These are phyloP conservation scores for Sardinella longiceps DNA, from an alignment of 2,797 vertebrate species.

Conservation along the genomic window DNA sequence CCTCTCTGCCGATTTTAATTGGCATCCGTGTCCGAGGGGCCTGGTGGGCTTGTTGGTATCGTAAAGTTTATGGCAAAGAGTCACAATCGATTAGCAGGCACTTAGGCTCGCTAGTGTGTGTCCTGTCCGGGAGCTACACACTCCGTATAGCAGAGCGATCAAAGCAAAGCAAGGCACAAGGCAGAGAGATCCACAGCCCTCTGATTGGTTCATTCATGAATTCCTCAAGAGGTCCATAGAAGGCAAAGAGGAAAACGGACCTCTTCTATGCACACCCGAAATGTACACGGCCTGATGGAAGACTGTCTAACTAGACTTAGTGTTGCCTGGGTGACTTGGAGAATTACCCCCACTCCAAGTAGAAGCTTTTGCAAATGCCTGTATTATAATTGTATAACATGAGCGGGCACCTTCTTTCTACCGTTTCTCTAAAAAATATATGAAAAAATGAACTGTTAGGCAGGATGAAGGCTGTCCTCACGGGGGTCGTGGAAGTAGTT, in stretches of 20 bases:
- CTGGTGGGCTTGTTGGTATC: conserved; percentile 77
- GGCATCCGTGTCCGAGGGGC: conserved; percentile 71
- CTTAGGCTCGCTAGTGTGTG: conserved; percentile 65
- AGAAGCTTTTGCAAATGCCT: neutral
- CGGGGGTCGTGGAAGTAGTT: conserved; percentile 81
- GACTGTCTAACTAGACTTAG: neutral
- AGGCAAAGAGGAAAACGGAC: conserved; percentile 44
- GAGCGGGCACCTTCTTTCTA: conserved; percentile 28
- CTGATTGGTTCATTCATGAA: conserved; percentile 46
- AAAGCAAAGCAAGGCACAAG: conserved; percentile 57
- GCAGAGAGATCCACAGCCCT: conserved; percentile 31
- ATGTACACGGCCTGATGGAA: neutral
- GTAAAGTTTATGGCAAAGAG: conserved; percentile 87
- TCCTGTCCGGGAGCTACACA: conserved; percentile 63
- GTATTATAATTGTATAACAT: conserved; percentile 45
- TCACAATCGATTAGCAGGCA: conserved; percentile 84
- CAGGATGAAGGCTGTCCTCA: conserved; percentile 55
- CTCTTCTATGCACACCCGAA: conserved; percentile 17
- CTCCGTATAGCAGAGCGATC: conserved; percentile 50
- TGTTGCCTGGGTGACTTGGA: neutral
- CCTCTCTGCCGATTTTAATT: conserved; percentile 73
- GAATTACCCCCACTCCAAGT: neutral
- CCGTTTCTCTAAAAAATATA: conserved; percentile 58
- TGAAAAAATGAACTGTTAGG: conserved; percentile 73
- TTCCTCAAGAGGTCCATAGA: conserved; percentile 51